Base-by-base conservation (phyloP, 2,888 invertebrate genomes). In the Caenorhabditis sulstoni region DNA sequence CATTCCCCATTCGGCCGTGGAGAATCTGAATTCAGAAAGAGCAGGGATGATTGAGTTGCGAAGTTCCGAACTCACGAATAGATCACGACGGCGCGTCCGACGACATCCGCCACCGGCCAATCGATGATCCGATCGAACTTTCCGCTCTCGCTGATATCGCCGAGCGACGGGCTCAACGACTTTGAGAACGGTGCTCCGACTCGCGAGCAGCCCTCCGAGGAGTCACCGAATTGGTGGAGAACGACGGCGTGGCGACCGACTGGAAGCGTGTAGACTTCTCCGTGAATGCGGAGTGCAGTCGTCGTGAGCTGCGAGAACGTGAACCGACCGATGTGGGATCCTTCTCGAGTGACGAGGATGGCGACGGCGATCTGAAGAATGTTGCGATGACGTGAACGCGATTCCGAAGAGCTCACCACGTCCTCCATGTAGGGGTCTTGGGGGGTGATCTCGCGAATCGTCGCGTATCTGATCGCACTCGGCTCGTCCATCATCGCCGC, bases 151-250 rank as follows among this genome's bases (percentile, higher is more conserved):
- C 65, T 65, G 0, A 79, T 55, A 44, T 83, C 83, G 14, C 83
- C 83, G 12, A 83, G 35, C 0, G 79, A 78, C 11, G 81, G 77
- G 29, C 71, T 71, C 37, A 71, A 41, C 0, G 71, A 71, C 29
- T 55, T 71, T 0, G 74, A 73, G 47, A 81, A 79, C 29, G 84
- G 84, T 39, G 79, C 74, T 11, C 84, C 84, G 35, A 84, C 77
- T 8, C 82, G 37, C 11, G 76, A 45, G 16, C 84, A 84, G 39
- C 79, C 79, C 49, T 81, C 80, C 1, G 84, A 81, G 1, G 79
- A 74, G 39, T 85, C 85, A 4, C 85, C 85, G 41, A 81, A 85
- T 41, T 84, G 81, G 50, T 85, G 85, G 1, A 85, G 61, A 3
- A 84, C 82, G 8, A 85, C 68, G 16, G 85, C 85, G 58, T 85